Conservation (phyloP, 2,797 vertebrate species). For the Chaetophractus vellerosus region DNA sequence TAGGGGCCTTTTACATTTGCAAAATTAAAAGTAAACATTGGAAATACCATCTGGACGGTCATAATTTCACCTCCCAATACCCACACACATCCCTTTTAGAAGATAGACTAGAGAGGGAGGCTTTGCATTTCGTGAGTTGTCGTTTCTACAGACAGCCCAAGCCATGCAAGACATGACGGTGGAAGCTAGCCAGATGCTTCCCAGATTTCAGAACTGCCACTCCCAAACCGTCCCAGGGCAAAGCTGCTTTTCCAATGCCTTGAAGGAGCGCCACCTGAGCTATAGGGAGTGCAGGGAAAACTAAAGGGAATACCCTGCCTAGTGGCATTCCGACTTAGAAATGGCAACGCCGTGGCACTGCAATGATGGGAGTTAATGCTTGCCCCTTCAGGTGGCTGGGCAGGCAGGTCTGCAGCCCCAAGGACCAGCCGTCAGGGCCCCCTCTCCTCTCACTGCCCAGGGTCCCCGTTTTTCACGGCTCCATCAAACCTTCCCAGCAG, state of each 20-base stretch:
- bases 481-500: background rate
- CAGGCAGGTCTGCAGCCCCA: fast-evolving
- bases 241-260: background rate
- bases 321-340: background rate
- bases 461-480: too few species aligned
- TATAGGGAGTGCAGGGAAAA: background rate
- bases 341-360: background rate
- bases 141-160: background rate
- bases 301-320: background rate
- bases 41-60: background rate
- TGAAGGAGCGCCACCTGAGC: background rate
- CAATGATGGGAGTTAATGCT: background rate
- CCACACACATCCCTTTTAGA: background rate
- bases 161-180: background rate
- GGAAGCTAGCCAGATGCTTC: too few species aligned
- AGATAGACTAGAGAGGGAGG: background rate
- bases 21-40: background rate
- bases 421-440: background rate
- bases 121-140: background rate
- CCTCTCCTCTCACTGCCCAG: fast-evolving
- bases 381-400: background rate
- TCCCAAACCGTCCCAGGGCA: background rate
- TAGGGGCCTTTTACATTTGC: background rate
- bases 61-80: background rate
- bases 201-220: background rate